phyloP scores from a whole-genome alignment of 2,113 vertebrate genomes.

The Coryphaenoides rupestris region DNA sequence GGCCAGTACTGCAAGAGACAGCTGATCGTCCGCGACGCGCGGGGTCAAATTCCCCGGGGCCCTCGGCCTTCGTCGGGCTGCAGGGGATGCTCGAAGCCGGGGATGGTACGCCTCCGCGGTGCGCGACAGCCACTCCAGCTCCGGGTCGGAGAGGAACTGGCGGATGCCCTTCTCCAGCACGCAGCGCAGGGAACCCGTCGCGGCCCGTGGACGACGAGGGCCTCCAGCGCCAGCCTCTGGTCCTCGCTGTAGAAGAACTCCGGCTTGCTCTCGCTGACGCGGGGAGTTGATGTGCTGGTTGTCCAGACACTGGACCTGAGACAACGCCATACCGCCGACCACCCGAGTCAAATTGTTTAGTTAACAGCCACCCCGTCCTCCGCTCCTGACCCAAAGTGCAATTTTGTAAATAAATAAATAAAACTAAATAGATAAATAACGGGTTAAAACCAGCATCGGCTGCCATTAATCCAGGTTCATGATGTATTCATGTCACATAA shows the following conservation, averaged over 20 bases:
- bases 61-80: too few relatives aligned
- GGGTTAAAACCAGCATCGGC: slow-evolving; percentile 22
- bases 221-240: slow-evolving; percentile 88
- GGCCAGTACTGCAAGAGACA: slow-evolving; percentile 96
- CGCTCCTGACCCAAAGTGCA: slow-evolving; percentile 25
- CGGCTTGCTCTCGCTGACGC: slow-evolving; percentile 87
- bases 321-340: slow-evolving; percentile 79
- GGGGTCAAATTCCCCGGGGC: slow-evolving; percentile 43
- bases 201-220: slow-evolving; percentile 72
- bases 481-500: slow-evolving; percentile 6
- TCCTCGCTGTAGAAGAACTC: slow-evolving; percentile 97
- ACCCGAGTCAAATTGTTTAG: not conserved
- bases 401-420: too few relatives aligned
- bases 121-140: slow-evolving; percentile 75
- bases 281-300: slow-evolving; percentile 93
- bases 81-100: slow-evolving; percentile 72
- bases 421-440: not conserved
- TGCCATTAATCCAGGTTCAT: slow-evolving; percentile 20
- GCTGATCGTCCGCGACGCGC: slow-evolving; percentile 46
- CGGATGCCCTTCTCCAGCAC: slow-evolving; percentile 76
- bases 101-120: slow-evolving; percentile 82
- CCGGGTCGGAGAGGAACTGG: slow-evolving; percentile 87
- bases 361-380: not conserved
- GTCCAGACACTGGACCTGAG: slow-evolving; percentile 93
- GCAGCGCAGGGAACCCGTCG: slow-evolving; percentile 78